Evolutionary conservation across 2,797 vertebrate genomes (phyloP), one percentile per base, ranked within the genome.

Genomic region (Myotis vivesi): DNA sequence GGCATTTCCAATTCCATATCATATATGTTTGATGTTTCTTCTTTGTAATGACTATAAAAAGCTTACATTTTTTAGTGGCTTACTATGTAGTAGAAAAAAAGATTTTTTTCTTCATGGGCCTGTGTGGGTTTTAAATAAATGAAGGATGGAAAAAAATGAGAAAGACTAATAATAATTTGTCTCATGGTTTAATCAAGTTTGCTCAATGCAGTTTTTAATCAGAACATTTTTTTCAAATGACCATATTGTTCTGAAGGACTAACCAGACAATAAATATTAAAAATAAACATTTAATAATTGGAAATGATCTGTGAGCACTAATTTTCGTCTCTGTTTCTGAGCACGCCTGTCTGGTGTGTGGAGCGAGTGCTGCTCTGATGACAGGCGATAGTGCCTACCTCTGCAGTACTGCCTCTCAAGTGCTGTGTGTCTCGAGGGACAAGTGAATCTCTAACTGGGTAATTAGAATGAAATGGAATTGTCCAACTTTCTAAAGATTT

Each of bases 391-490:
- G 23, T 55, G 25, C 75, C 33, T 46, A 4, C 16, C 28, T 25
- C 25, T 72, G 15, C 80, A 89, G 30, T 38, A 1, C n/a, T 23
- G 17, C 69, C 57, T 62, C 76, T 66, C 25, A 62, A 23, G 13
- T 36, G 6, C 16, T 1, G 0, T 53, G 44, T 53, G 51, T 75
- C 55, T 71, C 9, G 1, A 51, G 28, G 46, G 41, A 88, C 22
- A 73, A 23, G 44, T 22, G 30, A 83, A 68, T 75, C 19, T 69
- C 71, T 68, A 77, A 68, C 16, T n/a, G 33, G 12, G 3, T 64
- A 73, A 66, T 93, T 76, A 92, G 62, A 77, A 57, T 9, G 46
- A 92, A 89, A 83, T 4, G 28, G 53, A 89, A 46, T 82, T 77
- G 6, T 3, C 28, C 12, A 91, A 44, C 1, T 38, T 41, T 23